Percentiles rank a stretch among this genome's conserved stretches.
These are phyloP conservation scores for Crax fasciolata DNA, from an alignment of 2,797 vertebrate genomes.

Conservation along the genomic window DNA sequence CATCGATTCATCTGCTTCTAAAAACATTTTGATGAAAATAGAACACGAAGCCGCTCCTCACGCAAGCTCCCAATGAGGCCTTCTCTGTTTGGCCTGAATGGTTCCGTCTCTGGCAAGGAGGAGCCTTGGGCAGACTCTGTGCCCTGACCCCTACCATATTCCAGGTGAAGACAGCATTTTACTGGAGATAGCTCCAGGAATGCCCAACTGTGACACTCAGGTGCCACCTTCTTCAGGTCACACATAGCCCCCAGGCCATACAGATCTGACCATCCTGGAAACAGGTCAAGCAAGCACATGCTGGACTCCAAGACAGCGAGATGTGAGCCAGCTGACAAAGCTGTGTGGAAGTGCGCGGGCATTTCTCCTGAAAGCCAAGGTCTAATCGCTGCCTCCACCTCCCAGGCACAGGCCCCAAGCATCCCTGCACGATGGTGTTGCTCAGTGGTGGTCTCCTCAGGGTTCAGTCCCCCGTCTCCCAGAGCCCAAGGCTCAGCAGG, in stretches of 20 bases:
- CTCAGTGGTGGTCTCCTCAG: fast-evolving
- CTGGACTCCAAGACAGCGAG: neutral
- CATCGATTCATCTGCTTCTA: neutral
- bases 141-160: too few species aligned
- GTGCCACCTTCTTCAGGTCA: neutral
- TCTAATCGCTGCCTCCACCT: neutral
- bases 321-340: neutral
- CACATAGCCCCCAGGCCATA: neutral
- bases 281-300: fast-evolving
- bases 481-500: neutral
- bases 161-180: neutral
- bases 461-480: neutral
- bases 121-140: neutral
- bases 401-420: neutral
- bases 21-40: neutral
- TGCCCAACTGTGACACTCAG: neutral
- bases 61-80: neutral
- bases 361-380: neutral
- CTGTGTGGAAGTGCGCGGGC: neutral
- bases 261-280: neutral
- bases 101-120: neutral
- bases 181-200: neutral
- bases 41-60: neutral
- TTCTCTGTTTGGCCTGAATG: fast-evolving
- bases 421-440: neutral